These are phyloP conservation scores for Paratilapia polleni DNA, from an alignment of 2,113 vertebrate species.

Conservation along the genomic window DNA sequence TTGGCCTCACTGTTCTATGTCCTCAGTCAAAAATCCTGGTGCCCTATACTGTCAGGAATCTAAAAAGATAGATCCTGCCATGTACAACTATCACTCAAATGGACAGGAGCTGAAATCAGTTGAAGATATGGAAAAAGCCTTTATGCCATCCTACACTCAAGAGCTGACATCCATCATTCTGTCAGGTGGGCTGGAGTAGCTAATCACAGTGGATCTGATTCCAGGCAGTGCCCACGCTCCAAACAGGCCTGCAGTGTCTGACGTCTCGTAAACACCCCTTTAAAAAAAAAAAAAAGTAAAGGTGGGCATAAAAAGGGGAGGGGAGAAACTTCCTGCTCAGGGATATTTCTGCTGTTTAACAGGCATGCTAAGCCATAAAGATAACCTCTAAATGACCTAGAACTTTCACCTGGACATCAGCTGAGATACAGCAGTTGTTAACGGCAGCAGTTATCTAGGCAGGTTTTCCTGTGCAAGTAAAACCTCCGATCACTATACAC, in stretches of 20 bases:
- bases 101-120: neutral
- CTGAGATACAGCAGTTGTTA: too few species aligned
- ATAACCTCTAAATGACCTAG: too few species aligned
- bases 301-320: neutral
- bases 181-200: slow-evolving; percentile 37
- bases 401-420: too few species aligned
- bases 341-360: neutral
- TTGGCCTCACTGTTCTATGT: too few species aligned
- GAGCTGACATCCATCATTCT: slow-evolving; percentile 64
- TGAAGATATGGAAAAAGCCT: neutral
- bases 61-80: too few species aligned
- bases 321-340: too few species aligned
- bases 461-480: too few species aligned
- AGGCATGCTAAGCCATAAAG: neutral
- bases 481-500: too few species aligned
- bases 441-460: too few species aligned
- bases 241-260: slow-evolving; percentile 41
- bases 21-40: too few species aligned
- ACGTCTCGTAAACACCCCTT: neutral
- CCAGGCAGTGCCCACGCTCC: slow-evolving; percentile 32
- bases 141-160: slow-evolving; percentile 2
- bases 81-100: neutral
- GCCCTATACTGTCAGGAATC: too few species aligned
- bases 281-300: neutral
- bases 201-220: slow-evolving; percentile 55